Conservation (phyloP, 2,888 invertebrate genomes). For the Herminia tarsipennalis region DNA sequence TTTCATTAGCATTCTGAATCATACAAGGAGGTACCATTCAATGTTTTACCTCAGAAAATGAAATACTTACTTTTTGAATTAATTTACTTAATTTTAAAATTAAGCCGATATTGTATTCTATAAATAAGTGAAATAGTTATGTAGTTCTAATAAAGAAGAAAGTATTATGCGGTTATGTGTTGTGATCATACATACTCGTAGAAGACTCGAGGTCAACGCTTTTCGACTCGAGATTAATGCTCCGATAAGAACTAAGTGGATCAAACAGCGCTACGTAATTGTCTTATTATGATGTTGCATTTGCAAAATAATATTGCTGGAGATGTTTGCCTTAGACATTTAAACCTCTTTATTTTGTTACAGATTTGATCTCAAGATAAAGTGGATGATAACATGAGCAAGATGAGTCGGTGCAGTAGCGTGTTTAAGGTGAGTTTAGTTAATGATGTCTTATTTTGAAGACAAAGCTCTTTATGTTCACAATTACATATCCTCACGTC, state of each 20-base stretch:
- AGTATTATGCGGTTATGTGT: slow-evolving; percentile 35
- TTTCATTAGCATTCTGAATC: too few species aligned
- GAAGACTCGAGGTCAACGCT: slow-evolving; percentile 40
- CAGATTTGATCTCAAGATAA: slow-evolving; percentile 36
- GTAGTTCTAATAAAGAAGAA: slow-evolving; percentile 26
- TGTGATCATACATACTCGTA: slow-evolving; percentile 29
- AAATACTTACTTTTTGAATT: too few species aligned
- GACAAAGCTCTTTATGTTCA: slow-evolving; percentile 1
- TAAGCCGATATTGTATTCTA: too few species aligned
- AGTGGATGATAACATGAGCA: slow-evolving; percentile 11
- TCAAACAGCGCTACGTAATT: slow-evolving; percentile 47
- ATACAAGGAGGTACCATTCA: too few species aligned
- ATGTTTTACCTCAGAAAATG: too few species aligned
- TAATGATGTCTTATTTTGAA: slow-evolving; percentile 14
- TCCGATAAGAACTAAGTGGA: slow-evolving; percentile 46
- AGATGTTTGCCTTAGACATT: slow-evolving; percentile 34
- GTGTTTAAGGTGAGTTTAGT: slow-evolving; percentile 19
- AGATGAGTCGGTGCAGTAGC: slow-evolving; percentile 5
- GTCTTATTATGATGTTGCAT: slow-evolving; percentile 46
- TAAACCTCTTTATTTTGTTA: slow-evolving; percentile 37
- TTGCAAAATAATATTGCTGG: slow-evolving; percentile 40
- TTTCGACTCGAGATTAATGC: slow-evolving; percentile 45
- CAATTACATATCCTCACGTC: slow-evolving; percentile 22
- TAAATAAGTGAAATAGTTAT: slow-evolving; percentile 5
- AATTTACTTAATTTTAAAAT: too few species aligned